Evolutionary conservation across 2,888 invertebrate species (phyloP).

Genomic region (Calliphora vomitoria): DNA sequence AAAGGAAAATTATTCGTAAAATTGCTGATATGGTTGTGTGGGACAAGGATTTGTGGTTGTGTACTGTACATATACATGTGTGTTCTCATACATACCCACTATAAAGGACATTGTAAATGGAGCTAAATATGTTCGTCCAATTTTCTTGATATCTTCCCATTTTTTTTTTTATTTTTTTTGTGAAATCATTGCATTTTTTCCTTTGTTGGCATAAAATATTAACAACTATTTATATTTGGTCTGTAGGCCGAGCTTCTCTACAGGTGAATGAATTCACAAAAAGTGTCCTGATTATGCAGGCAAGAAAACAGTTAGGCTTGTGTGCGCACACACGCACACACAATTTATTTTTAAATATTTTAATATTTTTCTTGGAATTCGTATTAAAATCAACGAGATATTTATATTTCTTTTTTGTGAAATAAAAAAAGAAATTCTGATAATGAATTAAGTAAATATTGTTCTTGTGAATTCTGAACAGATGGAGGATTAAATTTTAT

Average conservation of each 20-base stretch:
- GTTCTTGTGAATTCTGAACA: too few species aligned
- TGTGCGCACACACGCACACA: too few species aligned
- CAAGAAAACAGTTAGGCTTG: too few species aligned
- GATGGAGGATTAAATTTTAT: too few species aligned
- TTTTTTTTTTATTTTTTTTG: too few species aligned
- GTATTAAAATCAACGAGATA: too few species aligned
- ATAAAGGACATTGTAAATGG: background rate
- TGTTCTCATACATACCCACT: background rate
- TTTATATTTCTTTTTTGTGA: too few species aligned
- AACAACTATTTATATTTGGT: background rate
- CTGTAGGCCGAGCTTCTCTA: background rate
- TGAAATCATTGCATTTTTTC: background rate
- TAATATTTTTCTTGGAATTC: background rate
- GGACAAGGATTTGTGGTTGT: background rate
- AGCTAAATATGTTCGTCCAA: background rate
- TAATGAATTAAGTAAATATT: too few species aligned
- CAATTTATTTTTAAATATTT: background rate
- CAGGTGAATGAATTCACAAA: background rate
- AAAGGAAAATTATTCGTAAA: constrained; percentile 16
- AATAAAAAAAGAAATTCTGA: too few species aligned
- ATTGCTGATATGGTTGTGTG: background rate
- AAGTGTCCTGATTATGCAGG: background rate
- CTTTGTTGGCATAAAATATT: constrained; percentile 13
- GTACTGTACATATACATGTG: background rate
- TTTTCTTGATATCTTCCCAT: background rate